Evolutionary conservation across 1,140 invertebrate species (phyloP), one percentile per base, ranked within the genome.

Genomic region (Venturia canescens): DNA sequence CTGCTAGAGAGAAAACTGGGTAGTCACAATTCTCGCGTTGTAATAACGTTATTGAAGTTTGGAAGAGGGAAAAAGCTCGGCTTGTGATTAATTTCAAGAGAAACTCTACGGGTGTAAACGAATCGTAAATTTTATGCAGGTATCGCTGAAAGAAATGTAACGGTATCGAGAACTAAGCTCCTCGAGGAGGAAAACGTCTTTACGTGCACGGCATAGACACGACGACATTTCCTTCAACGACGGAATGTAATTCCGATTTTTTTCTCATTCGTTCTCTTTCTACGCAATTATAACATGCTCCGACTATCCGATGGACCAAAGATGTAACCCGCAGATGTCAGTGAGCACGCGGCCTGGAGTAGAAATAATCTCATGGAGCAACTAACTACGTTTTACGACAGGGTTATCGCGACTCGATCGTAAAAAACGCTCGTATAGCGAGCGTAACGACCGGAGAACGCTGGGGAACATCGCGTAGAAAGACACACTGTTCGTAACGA

Each of bases 341-440:
- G 53, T 78, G 44, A 70, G 78, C 63, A 18, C n/a, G 60, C n/a
- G 60, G 21, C 21, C 29, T 26, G 53, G 38, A 48, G 60, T 23
- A 63, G 60, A 77, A 63, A 66, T 63, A 77, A 69, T 53, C 75
- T 66, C 4, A 34, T 15, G 31, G 34, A 77, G 75, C 3, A 71
- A 79, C 79, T 77, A 79, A 81, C 82, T 79, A 79, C 71, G 72
- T 79, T 83, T 83, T 81, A 83, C 78, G 78, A 69, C 69, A 44
- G 48, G 78, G 79, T 83, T 77, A 83, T 76, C 74, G 82, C 74
- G 79, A n/a, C 48, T 63, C 53, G 48, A 74, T 82, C 80, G 80
- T 82, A 82, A 82, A 71, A 82, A 76, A 69, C 66, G 31, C 34
- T 83, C 80, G 79, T 83, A 83, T 79, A 83, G 79, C 80, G n/a